These are phyloP conservation scores for Phainopepla nitens DNA, from an alignment of 2,113 vertebrate genomes.

Conservation along the genomic window DNA sequence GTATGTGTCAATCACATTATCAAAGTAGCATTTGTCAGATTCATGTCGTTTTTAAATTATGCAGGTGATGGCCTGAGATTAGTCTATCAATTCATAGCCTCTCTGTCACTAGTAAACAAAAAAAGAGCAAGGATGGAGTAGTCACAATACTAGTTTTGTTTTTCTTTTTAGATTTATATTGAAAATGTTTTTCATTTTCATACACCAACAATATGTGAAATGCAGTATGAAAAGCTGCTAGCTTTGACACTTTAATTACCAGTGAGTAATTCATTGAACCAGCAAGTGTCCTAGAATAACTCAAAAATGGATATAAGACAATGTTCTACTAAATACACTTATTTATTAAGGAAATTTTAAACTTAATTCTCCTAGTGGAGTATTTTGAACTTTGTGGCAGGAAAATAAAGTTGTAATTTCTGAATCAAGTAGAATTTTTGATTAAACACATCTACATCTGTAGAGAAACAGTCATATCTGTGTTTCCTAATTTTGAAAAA, in stretches of 20 bases:
- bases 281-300: fast-evolving
- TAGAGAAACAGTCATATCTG: not conserved
- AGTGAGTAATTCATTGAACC: not conserved
- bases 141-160: not conserved
- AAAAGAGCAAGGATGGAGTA: not conserved
- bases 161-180: not conserved
- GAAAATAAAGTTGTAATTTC: not conserved
- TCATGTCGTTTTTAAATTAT: not conserved
- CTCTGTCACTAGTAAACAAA: not conserved
- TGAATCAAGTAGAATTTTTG: not conserved
- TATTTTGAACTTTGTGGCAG: not conserved
- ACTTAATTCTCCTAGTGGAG: not conserved
- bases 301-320: not conserved
- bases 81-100: not conserved
- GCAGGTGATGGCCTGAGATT: not conserved
- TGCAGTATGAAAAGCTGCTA: not conserved
- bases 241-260: not conserved
- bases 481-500: not conserved
- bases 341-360: not conserved
- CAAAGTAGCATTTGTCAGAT: not conserved
- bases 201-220: not conserved
- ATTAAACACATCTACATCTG: not conserved
- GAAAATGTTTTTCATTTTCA: fast-evolving
- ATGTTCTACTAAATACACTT: not conserved
- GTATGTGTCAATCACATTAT: not conserved